Base-by-base conservation (phyloP, 2,888 invertebrate species). In the Tridacna crocea region DNA sequence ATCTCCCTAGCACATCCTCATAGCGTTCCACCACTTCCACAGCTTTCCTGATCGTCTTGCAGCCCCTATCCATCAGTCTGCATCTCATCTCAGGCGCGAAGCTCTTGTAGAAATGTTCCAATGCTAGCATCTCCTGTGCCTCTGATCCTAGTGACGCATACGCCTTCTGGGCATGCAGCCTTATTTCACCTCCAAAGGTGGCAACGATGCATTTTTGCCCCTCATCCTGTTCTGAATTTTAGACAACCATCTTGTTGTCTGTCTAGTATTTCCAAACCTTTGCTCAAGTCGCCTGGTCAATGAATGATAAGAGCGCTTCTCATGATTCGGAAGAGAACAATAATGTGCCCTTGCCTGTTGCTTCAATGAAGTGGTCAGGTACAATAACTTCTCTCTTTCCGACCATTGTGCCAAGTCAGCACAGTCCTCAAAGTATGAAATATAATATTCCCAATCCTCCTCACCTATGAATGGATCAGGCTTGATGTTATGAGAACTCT, bases 11-110 rank as follows among this genome's bases (percentile, higher is more conserved):
- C 65, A 77, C 55, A 11, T 77, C 77, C 61, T 80, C 77, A 24
- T 80, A 80, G 47, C 80, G 72, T 68, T 80, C 77, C 27, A 80
- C 73, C 8, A 80, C 36, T 58, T 80, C 80, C 17, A 80, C 80
- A 58, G 75, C 75, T 51, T 75, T 63, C 63, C 75, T 55, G 48
- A 72, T 72, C 12, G 75, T 80, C 60, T 36, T 75, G 22, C 79
- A 75, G n/a, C n/a, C n/a, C n/a, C n/a, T n/a, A n/a, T n/a, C n/a
- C n/a, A n/a, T n/a, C n/a, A n/a, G n/a, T n/a, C 79, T 70, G 61
- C 79, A 79, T 63, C 75, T 68, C 75, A 75, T 75, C 36, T 75
- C 75, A 48, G 74, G 60, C 51, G 75, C 47, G 46, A 79, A 68
- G 70, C 70, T 58, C 58, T 76, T 76, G n/a, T 66, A 58, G 48